A percentile compares a stretch with the other conserved stretches of the same genome.
Conservation (phyloP, 2,113 vertebrate genomes). For the Cephalopholis sonnerati region DNA sequence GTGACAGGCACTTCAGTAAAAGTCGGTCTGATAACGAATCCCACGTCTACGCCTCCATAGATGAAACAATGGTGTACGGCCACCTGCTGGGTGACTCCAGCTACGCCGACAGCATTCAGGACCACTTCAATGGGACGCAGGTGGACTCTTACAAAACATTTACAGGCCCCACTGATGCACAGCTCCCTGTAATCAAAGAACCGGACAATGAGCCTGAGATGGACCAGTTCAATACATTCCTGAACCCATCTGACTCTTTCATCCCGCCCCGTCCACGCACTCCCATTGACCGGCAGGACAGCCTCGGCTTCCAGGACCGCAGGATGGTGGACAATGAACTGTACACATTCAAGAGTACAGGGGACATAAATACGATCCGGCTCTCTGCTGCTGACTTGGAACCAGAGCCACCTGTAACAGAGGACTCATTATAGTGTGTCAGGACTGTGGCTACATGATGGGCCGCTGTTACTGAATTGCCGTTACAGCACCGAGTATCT, state of each 20-base stretch:
- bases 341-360: constrained; percentile 86
- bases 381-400: constrained; percentile 70
- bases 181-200: constrained; percentile 60
- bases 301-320: constrained; percentile 80
- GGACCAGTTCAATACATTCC: constrained; percentile 87
- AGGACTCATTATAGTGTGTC: constrained; percentile 67
- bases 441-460: neutral
- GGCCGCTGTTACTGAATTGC: constrained; percentile 24
- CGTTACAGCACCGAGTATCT: neutral
- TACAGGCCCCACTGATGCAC: constrained; percentile 75
- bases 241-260: constrained; percentile 82
- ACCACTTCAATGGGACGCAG: constrained; percentile 83
- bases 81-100: constrained; percentile 82
- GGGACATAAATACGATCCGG: constrained; percentile 76
- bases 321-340: constrained; percentile 86
- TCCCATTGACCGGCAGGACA: constrained; percentile 77
- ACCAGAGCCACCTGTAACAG: constrained; percentile 16
- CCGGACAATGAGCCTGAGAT: constrained; percentile 77
- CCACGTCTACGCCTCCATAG: constrained; percentile 92
- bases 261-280: constrained; percentile 86
- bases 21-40: constrained; percentile 87
- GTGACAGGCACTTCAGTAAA: constrained; percentile 83
- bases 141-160: constrained; percentile 86
- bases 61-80: constrained; percentile 89
- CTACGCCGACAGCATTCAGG: constrained; percentile 80